phyloP scores from a whole-genome alignment of 1,140 invertebrate species.

The Bombus superbus region DNA sequence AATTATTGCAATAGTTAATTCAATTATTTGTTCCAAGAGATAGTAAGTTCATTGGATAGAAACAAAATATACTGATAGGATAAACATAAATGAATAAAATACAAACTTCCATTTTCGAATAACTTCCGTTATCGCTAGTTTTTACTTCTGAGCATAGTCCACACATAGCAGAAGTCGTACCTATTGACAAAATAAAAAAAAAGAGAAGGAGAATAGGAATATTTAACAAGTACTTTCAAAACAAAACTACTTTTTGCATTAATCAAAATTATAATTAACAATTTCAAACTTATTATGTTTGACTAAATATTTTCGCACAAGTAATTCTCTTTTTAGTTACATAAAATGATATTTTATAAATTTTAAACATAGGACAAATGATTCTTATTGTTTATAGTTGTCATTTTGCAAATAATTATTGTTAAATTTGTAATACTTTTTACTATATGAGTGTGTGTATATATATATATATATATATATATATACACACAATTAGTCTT shows the following conservation, averaged over 20 bases:
- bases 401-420: slow-evolving; percentile 13
- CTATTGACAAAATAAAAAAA: not conserved
- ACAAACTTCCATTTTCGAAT: slow-evolving; percentile 30
- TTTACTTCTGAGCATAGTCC: slow-evolving; percentile 14
- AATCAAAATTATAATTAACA: slow-evolving; percentile 28
- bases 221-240: slow-evolving; percentile 23
- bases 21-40: slow-evolving; percentile 18
- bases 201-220: not conserved
- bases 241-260: slow-evolving; percentile 28
- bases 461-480: too few relatives aligned
- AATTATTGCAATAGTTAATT: slow-evolving; percentile 30
- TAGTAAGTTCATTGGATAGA: slow-evolving; percentile 26
- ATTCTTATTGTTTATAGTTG: not conserved
- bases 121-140: slow-evolving; percentile 32
- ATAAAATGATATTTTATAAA: not conserved
- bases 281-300: not conserved
- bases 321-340: slow-evolving; percentile 1
- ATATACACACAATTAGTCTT: not conserved
- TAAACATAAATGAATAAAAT: slow-evolving; percentile 26
- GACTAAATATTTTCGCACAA: slow-evolving; percentile 26
- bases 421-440: not conserved
- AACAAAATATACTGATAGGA: slow-evolving; percentile 38
- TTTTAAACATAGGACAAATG: not conserved
- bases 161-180: slow-evolving; percentile 9
- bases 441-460: not conserved